These are phyloP conservation scores for Ptychodera flava DNA, from an alignment of 35 echinoderm and acorn worm genomes.

Conservation along the genomic window DNA sequence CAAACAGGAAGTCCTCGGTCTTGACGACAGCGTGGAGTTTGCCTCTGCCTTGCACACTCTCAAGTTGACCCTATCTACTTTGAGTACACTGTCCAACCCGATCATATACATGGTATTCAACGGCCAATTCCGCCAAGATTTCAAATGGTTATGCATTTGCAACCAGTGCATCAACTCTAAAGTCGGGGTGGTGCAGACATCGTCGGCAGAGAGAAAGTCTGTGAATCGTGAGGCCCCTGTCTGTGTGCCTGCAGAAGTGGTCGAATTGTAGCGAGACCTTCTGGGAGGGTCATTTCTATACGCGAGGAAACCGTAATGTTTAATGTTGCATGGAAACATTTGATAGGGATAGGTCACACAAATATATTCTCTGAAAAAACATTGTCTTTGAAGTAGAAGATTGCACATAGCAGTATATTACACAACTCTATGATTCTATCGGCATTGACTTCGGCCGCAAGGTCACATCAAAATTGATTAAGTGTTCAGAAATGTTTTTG, in stretches of 20 bases:
- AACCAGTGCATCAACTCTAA: not conserved
- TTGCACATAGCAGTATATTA: too few species aligned
- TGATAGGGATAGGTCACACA: too few species aligned
- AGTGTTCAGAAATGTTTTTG: too few species aligned
- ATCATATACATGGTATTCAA: not conserved
- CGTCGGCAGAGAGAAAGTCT: not conserved
- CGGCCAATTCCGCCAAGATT: not conserved
- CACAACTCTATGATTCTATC: too few species aligned
- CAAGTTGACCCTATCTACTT: not conserved
- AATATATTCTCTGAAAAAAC: too few species aligned
- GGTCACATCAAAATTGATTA: too few species aligned
- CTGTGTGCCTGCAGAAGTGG: too few species aligned
- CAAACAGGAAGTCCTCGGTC: not conserved
- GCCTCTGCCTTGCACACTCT: not conserved
- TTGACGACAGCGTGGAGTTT: not conserved
- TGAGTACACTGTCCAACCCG: not conserved
- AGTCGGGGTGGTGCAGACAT: not conserved
- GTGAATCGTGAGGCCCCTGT: too few species aligned
- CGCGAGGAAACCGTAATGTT: not conserved
- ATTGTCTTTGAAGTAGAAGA: too few species aligned
- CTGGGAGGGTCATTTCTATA: not conserved
- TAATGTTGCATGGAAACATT: not conserved
- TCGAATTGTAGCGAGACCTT: not conserved
- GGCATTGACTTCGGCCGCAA: too few species aligned
- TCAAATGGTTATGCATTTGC: not conserved